Evolutionary conservation across 2,888 invertebrate species (phyloP).

Genomic region (Leucophenga maculata): DNA sequence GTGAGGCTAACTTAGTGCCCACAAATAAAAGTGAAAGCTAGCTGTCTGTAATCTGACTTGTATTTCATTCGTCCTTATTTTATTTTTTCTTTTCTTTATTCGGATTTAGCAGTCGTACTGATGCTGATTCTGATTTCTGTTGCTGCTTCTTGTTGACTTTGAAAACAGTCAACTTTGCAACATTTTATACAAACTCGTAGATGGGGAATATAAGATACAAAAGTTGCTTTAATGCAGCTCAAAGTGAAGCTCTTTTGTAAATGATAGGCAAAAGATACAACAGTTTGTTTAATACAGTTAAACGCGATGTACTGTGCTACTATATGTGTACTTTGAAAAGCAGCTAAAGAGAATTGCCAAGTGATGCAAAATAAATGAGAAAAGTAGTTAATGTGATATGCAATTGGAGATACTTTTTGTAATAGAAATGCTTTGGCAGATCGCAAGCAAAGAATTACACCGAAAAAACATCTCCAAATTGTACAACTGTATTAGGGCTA

Average conservation of each 20-base stretch:
- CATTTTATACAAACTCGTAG: neutral
- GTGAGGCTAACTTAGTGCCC: neutral
- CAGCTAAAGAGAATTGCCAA: too few relatives aligned
- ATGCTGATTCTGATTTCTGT: neutral
- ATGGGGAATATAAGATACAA: conserved; percentile 35
- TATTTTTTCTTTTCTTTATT: neutral
- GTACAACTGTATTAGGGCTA: too few relatives aligned
- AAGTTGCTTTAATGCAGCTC: too few relatives aligned
- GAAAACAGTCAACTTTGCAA: conserved; percentile 51
- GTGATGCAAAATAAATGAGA: too few relatives aligned
- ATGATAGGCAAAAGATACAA: conserved; percentile 45
- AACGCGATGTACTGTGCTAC: too few relatives aligned
- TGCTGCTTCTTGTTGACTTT: conserved; percentile 51
- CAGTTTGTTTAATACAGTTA: conserved; percentile 29
- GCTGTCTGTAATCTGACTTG: conserved; percentile 16
- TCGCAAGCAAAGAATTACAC: too few relatives aligned
- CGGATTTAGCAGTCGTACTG: neutral
- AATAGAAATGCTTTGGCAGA: too few relatives aligned
- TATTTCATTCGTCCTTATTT: neutral
- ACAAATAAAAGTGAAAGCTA: conserved; percentile 25
- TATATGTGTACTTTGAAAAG: too few relatives aligned
- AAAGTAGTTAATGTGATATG: too few relatives aligned
- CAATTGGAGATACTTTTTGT: too few relatives aligned
- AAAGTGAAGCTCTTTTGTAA: conserved; percentile 50
- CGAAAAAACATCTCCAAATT: too few relatives aligned